phyloP scores from a whole-genome alignment of 30 jellyfish, hydroid and myxozoan genomes.

The Nemopilema nomurai region DNA sequence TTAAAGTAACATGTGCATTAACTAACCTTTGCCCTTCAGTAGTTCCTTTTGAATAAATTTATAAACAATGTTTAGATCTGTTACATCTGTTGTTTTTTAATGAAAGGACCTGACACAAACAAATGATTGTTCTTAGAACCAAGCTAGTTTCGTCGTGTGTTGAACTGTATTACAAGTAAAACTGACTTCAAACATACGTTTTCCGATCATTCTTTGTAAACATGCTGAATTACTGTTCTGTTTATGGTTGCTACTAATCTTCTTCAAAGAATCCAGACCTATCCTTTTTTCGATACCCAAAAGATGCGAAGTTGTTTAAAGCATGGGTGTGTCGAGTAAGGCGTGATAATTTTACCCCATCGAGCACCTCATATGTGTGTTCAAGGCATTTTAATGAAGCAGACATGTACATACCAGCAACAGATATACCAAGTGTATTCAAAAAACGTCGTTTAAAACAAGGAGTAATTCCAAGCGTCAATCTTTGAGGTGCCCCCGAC shows the following conservation, averaged over 20 bases:
- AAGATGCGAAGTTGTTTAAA: neutral
- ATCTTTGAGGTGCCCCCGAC: neutral
- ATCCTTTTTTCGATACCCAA: neutral
- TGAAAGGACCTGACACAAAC: too few species aligned
- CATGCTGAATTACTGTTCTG: neutral
- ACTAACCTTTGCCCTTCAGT: constrained; percentile 18
- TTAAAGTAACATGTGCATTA: constrained; percentile 13
- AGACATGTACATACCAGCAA: neutral
- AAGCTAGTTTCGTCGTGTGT: too few species aligned
- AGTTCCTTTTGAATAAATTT: constrained; percentile 29
- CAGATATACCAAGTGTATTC: neutral
- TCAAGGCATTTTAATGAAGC: neutral
- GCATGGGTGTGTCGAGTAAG: neutral
- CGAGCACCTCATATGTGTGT: neutral
- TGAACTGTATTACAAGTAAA: too few species aligned
- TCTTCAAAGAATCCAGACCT: neutral
- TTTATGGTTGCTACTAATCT: neutral
- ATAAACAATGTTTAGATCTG: too few species aligned
- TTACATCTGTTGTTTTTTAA: too few species aligned
- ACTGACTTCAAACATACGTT: too few species aligned
- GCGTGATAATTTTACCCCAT: neutral
- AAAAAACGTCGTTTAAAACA: neutral
- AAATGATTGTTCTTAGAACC: too few species aligned
- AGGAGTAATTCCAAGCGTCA: neutral
- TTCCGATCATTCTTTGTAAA: too few species aligned